Evolutionary conservation across 2,888 invertebrate species (phyloP).

Genomic region (Eustalomyia histrio): DNA sequence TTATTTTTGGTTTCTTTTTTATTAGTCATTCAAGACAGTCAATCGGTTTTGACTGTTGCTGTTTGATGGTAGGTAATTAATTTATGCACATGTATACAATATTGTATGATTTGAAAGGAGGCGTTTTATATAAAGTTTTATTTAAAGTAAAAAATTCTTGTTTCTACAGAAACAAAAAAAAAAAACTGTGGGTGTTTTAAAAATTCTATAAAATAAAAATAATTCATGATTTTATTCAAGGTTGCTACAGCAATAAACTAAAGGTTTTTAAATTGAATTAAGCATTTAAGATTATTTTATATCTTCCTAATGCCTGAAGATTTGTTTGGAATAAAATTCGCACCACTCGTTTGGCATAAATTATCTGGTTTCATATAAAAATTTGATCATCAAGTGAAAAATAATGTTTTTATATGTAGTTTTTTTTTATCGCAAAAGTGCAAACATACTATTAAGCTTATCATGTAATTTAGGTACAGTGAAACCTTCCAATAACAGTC

Average conservation of each 20-base stretch:
- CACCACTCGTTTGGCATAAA: too few species aligned
- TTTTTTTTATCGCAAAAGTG: too few species aligned
- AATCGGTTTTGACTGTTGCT: constrained; percentile 26
- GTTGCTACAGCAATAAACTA: constrained; percentile 27
- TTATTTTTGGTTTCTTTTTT: constrained; percentile 34
- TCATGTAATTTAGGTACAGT: too few species aligned
- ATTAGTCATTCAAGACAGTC: constrained; percentile 49
- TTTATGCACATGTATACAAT: constrained; percentile 56
- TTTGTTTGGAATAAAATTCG: too few species aligned
- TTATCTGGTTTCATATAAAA: too few species aligned
- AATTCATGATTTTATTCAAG: constrained; percentile 38
- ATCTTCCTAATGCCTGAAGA: too few species aligned
- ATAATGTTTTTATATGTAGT: too few species aligned
- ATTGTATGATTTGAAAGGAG: constrained; percentile 51
- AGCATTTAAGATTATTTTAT: too few species aligned
- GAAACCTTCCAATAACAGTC: too few species aligned
- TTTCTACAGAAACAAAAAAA: constrained; percentile 27
- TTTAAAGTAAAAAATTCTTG: constrained; percentile 33
- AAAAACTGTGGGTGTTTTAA: constrained; percentile 50
- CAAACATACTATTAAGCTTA: too few species aligned
- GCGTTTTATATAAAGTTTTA: constrained; percentile 38
- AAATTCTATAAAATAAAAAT: constrained; percentile 38
- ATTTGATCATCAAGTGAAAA: too few species aligned
- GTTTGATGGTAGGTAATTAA: constrained; percentile 50
- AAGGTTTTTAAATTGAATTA: too few species aligned